Evolutionary conservation across 1,140 invertebrate species (phyloP), one percentile per base, ranked within the genome.

Genomic region (Drosophila pallidifrons): DNA sequence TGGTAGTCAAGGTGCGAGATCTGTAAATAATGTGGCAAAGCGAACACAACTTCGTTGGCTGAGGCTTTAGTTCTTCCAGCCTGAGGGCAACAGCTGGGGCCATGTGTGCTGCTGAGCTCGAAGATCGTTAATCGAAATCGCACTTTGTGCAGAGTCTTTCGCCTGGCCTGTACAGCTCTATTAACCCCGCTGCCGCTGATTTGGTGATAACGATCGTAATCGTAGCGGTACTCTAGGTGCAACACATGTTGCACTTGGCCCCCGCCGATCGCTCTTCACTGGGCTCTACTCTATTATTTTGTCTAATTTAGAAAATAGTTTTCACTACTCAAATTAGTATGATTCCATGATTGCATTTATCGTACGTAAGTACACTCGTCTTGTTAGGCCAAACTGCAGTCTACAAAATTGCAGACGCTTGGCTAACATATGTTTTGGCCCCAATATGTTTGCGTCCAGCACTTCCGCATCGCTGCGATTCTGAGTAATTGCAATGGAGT

Each of bases 131-230:
- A 78, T 68, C 64, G 60, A 66, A 77, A 47, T 88, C 38, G 73
- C 66, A 76, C 68, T 70, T 60, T 28, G 55, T 25, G 46, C 41
- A 49, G 35, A 60, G 38, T 5, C 43, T 16, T 5, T 38, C 35
- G 35, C 35, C 16, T 54, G 2, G 2, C 15, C 51, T 1, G 49
- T 81, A 86, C 87, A 90, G 86, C 86, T 90, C 74, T 83, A 90
- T 90, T 91, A 90, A 81, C 80, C 87, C 69, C 70, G 10, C 35
- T 46, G 69, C 58, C 54, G 77, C 82, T 90, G 87, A 89, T 89
- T 89, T 89, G 79, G 87, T 91, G 87, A 90, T 90, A 90, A 90
- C 87, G 87, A 90, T 90, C 87, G 80, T 77, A 89, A 79, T 74
- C 78, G 65, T 85, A 85, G 81, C 81, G 81, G 75, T 81, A 81